A percentile compares a stretch with the other conserved stretches of the same genome.
Conservation (phyloP, 1,140 invertebrate species). For the Drosophila simulans region DNA sequence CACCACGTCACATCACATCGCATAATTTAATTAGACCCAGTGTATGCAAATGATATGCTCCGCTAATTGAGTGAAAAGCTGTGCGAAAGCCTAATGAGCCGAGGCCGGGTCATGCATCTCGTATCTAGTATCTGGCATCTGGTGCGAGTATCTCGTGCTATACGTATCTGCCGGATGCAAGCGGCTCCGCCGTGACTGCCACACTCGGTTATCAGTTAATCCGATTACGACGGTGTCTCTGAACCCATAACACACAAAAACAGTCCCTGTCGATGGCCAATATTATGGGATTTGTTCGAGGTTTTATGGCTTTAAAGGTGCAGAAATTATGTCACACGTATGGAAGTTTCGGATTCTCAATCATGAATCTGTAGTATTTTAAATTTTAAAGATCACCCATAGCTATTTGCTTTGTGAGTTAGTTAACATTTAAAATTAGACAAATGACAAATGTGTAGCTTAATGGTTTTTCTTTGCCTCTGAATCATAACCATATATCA, state of each 20-base stretch:
- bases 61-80: slow-evolving; percentile 71
- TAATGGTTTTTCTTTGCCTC: slow-evolving; percentile 11
- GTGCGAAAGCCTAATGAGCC: slow-evolving; percentile 51
- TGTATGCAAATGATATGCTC: slow-evolving; percentile 75
- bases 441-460: background rate
- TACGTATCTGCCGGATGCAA: slow-evolving; percentile 21
- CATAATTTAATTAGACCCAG: slow-evolving; percentile 65
- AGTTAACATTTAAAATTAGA: slow-evolving; percentile 6
- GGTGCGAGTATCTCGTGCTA: too few species aligned
- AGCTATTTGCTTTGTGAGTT: background rate
- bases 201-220: slow-evolving; percentile 47
- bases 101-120: slow-evolving; percentile 32
- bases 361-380: too few species aligned
- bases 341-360: background rate
- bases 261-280: slow-evolving; percentile 25
- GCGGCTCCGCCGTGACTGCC: slow-evolving; percentile 26
- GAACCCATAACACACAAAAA: slow-evolving; percentile 22
- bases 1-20: background rate
- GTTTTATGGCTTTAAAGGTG: slow-evolving; percentile 4
- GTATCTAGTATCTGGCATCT: slow-evolving; percentile 27
- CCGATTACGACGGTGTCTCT: slow-evolving; percentile 33
- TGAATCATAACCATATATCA: background rate
- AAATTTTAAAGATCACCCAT: background rate
- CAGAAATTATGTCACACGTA: background rate
- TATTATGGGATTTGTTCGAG: background rate